Evolutionary conservation across 2,113 vertebrate species (phyloP).

Genomic region (Cephalopholis sonnerati): DNA sequence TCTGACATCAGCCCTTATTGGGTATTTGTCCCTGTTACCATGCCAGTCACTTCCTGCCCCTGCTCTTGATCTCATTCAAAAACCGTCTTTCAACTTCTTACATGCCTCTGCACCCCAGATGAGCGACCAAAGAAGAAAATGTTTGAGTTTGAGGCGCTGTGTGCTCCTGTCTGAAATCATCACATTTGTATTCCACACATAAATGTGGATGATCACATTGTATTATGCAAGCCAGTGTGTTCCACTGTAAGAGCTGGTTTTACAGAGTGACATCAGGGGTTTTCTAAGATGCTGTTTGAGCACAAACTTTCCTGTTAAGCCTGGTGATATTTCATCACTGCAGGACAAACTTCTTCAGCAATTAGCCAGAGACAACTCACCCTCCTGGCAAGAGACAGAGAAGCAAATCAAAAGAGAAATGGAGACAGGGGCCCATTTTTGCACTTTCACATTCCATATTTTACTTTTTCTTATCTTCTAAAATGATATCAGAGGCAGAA

Average conservation of each 20-base stretch:
- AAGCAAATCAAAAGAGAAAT: slow-evolving; percentile 33
- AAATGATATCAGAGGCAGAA: slow-evolving; percentile 22
- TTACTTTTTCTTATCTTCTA: slow-evolving; percentile 31
- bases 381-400: slow-evolving; percentile 7
- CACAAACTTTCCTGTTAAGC: not conserved
- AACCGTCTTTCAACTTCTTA: not conserved
- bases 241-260: slow-evolving; percentile 29
- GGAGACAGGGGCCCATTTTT: slow-evolving; percentile 12
- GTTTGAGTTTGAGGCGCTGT: slow-evolving; percentile 2
- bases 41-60: slow-evolving; percentile 21
- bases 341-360: slow-evolving; percentile 22
- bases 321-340: slow-evolving; percentile 45
- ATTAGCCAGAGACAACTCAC: slow-evolving; percentile 33
- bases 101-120: not conserved
- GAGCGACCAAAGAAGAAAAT: not conserved
- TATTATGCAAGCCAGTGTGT: slow-evolving; percentile 46
- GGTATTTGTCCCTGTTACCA: slow-evolving; percentile 14
- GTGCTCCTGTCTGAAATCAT: slow-evolving; percentile 19
- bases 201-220: slow-evolving; percentile 4
- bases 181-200: slow-evolving; percentile 8
- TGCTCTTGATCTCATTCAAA: slow-evolving; percentile 30
- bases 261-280: slow-evolving; percentile 48
- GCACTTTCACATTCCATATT: slow-evolving; percentile 25
- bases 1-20: slow-evolving; percentile 21
- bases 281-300: slow-evolving; percentile 46